Evolutionary conservation across 2,113 vertebrate species (phyloP).

Genomic region (Neopipo cinnamomea): DNA sequence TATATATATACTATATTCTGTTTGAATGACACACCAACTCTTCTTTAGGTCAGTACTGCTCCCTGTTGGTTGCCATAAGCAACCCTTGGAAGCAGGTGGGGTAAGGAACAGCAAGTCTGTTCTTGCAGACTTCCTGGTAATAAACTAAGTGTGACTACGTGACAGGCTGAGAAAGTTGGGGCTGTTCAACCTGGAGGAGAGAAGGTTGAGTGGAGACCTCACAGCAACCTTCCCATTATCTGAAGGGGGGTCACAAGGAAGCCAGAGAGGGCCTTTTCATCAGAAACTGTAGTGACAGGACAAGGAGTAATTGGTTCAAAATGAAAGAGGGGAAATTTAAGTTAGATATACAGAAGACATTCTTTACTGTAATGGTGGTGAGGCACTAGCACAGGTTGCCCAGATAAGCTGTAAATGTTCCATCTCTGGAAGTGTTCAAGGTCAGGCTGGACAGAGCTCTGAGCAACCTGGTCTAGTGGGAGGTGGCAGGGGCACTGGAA

Average conservation of each 20-base stretch:
- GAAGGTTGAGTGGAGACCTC: not conserved
- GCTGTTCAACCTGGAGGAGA: not conserved
- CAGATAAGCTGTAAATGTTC: not conserved
- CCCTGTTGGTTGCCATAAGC: not conserved
- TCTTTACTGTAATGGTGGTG: not conserved
- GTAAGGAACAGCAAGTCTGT: not conserved
- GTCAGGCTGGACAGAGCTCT: not conserved
- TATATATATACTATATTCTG: not conserved
- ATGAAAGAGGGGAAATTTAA: not conserved
- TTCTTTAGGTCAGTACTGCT: not conserved
- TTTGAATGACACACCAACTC: not conserved
- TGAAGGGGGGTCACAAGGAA: no score
- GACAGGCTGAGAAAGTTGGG: not conserved
- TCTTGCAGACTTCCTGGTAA: not conserved
- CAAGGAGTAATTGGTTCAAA: not conserved
- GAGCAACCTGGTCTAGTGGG: not conserved
- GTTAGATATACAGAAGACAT: not conserved
- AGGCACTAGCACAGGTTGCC: not conserved
- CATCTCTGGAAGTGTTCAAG: not conserved
- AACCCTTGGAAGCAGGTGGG: not conserved
- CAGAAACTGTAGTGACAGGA: not conserved
- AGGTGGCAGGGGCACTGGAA: not conserved
- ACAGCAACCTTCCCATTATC: not conserved
- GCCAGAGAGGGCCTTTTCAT: no score
- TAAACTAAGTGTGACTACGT: not conserved